A percentile compares a stretch with the other conserved stretches of the same genome.
Conservation (phyloP, 2,113 vertebrate genomes). For the Xiphias gladius region DNA sequence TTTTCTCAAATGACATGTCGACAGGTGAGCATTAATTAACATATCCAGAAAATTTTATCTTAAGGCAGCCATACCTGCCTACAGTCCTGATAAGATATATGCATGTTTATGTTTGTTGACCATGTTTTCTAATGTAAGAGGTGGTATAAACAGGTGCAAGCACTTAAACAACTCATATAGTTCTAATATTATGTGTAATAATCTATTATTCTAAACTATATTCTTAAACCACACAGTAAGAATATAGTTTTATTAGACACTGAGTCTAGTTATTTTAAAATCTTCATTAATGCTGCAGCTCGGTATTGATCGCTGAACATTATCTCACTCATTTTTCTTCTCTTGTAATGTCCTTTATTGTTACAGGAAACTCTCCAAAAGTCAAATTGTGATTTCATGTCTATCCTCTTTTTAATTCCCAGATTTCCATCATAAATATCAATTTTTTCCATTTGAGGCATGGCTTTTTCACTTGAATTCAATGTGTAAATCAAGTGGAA, state of each 20-base stretch:
- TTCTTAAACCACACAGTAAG: neutral
- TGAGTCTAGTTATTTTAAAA: neutral
- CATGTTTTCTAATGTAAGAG: no score
- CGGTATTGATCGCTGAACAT: neutral
- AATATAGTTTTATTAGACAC: neutral
- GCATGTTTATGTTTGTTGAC: no score
- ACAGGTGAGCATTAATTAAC: constrained; percentile 35
- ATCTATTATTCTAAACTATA: neutral
- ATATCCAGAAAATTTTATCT: neutral
- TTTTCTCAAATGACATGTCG: constrained; percentile 35
- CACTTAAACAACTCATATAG: neutral
- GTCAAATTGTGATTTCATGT: neutral
- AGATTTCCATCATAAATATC: neutral
- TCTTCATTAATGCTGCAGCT: neutral
- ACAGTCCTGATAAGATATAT: neutral
- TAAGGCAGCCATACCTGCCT: neutral
- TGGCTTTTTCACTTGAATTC: neutral
- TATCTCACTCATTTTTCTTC: neutral
- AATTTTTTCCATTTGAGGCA: neutral
- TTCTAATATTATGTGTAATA: neutral
- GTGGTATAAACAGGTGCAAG: neutral
- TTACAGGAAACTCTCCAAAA: neutral
- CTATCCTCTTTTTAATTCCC: neutral
- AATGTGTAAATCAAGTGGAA: neutral
- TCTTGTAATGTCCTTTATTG: neutral